Percentiles rank a stretch among this genome's conserved stretches.
Conservation (phyloP, 2,797 vertebrate genomes). For the Botia kubotai region DNA sequence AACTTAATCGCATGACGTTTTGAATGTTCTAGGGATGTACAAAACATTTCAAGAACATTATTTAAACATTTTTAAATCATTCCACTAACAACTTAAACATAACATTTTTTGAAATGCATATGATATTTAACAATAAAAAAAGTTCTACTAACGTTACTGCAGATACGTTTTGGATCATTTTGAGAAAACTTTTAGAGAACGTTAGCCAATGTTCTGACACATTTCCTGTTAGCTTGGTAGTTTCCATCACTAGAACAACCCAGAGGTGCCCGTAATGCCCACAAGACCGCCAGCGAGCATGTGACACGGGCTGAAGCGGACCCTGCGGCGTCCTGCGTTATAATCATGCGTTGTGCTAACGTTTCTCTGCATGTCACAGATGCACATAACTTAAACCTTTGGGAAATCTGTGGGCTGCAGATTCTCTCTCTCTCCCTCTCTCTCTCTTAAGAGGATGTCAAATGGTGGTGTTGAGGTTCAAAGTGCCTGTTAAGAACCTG, state of each 20-base stretch:
- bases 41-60: too few species aligned
- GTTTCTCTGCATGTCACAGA: slow-evolving; percentile 49
- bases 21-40: too few species aligned
- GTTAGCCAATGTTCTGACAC: too few species aligned
- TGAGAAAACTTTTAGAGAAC: too few species aligned
- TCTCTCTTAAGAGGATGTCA: background rate
- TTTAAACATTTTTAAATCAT: too few species aligned
- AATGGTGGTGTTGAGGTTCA: slow-evolving; percentile 10
- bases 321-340: slow-evolving; percentile 45
- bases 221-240: background rate
- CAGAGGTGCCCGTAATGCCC: slow-evolving; percentile 56
- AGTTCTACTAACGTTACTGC: too few species aligned
- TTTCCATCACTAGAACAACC: slow-evolving; percentile 41
- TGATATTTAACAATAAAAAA: too few species aligned
- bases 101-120: too few species aligned
- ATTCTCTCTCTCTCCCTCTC: background rate
- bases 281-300: slow-evolving; percentile 47
- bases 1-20: too few species aligned
- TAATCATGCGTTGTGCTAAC: slow-evolving; percentile 49
- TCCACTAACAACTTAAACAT: too few species aligned
- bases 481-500: slow-evolving; percentile 33
- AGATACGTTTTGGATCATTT: too few species aligned
- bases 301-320: slow-evolving; percentile 49
- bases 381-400: slow-evolving; percentile 55
- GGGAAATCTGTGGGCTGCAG: background rate